phyloP scores from a whole-genome alignment of 37 sponge, comb jelly and placozoan species.

The Amphimedon queenslandica region DNA sequence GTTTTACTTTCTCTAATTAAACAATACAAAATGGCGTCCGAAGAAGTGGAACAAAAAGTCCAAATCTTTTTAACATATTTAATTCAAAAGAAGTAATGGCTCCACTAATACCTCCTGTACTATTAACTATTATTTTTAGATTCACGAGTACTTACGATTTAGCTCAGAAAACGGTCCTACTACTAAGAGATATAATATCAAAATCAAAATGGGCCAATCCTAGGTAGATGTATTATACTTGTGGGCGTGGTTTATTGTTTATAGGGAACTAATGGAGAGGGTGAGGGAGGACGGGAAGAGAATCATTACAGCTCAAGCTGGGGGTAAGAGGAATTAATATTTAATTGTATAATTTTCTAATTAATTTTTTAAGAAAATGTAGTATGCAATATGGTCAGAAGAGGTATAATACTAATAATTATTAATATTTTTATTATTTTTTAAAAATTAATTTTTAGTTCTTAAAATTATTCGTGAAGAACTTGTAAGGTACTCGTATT shows the following conservation, averaged over 20 bases:
- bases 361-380: conserved; percentile 46
- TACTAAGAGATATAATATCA: conserved; percentile 74
- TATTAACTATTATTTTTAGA: neutral
- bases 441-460: conserved; percentile 17
- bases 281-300: conserved; percentile 53
- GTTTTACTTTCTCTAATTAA: too few relatives aligned
- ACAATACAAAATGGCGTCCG: conserved; percentile 48
- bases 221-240: conserved; percentile 21
- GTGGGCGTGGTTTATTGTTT: neutral
- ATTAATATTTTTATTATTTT: conserved; percentile 7
- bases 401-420: conserved; percentile 50
- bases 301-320: conserved; percentile 58
- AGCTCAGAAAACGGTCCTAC: conserved; percentile 57
- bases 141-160: conserved; percentile 81
- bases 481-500: conserved; percentile 23
- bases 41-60: conserved; percentile 62
- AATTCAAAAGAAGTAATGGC: conserved; percentile 59
- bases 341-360: too few relatives aligned
- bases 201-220: conserved; percentile 62
- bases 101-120: neutral
- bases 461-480: conserved; percentile 49
- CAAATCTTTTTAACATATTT: conserved; percentile 56
- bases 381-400: conserved; percentile 79
- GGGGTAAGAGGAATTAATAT: conserved; percentile 87
- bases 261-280: conserved; percentile 64